phyloP scores from a whole-genome alignment of 2,888 invertebrate species.

The Cantharis nigra region DNA sequence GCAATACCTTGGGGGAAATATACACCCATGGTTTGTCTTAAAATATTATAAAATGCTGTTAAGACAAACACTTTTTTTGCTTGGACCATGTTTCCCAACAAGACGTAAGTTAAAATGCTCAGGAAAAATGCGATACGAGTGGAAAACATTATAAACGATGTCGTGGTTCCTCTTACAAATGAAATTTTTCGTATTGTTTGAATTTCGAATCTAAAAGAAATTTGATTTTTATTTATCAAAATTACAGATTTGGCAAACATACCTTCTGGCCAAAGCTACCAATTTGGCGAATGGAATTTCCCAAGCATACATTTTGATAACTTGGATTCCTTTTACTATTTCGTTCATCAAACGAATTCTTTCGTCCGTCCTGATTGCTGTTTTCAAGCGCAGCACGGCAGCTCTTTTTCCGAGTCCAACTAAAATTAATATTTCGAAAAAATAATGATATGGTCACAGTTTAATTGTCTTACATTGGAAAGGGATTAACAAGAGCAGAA shows the following conservation, averaged over 20 bases:
- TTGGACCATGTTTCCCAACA: slow-evolving; percentile 64
- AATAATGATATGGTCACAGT: not conserved
- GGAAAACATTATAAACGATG: slow-evolving; percentile 69
- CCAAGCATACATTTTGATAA: slow-evolving; percentile 23
- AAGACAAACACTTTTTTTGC: slow-evolving; percentile 76
- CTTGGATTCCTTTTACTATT: slow-evolving; percentile 17
- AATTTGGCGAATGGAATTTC: slow-evolving; percentile 16
- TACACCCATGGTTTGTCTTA: slow-evolving; percentile 74
- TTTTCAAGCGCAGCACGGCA: slow-evolving; percentile 4
- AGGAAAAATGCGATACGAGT: slow-evolving; percentile 73
- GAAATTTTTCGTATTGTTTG: slow-evolving; percentile 54
- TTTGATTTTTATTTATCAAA: not conserved
- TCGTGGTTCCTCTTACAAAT: slow-evolving; percentile 62
- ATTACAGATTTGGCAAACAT: slow-evolving; percentile 54
- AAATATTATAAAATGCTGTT: slow-evolving; percentile 74
- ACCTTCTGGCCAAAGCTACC: slow-evolving; percentile 11
- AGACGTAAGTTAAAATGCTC: slow-evolving; percentile 67
- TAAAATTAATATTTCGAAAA: slow-evolving; percentile 38
- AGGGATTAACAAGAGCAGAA: slow-evolving; percentile 58
- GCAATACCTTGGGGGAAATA: slow-evolving; percentile 74
- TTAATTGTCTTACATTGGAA: slow-evolving; percentile 56
- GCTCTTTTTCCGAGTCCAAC: slow-evolving; percentile 6
- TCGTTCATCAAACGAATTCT: slow-evolving; percentile 18
- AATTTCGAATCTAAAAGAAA: slow-evolving; percentile 55
- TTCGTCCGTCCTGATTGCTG: slow-evolving; percentile 14